Percentiles rank a stretch among this genome's conserved stretches.
Evolutionary conservation across 2,797 vertebrate species (phyloP).

Genomic region (Falco biarmicus): DNA sequence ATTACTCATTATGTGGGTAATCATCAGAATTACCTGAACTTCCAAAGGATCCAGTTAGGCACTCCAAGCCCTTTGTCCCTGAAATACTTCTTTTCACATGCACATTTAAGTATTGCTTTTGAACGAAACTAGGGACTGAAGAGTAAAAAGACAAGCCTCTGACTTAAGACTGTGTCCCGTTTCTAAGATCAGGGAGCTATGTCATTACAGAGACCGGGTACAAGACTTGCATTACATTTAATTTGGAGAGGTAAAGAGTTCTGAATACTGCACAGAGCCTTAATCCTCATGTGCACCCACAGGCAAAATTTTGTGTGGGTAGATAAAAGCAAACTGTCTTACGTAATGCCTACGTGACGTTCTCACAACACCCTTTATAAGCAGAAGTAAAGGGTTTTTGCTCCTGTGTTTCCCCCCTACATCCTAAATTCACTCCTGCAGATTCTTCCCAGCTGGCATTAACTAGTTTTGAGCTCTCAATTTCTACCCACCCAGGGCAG

Average conservation of each 20-base stretch:
- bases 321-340: constrained; percentile 62
- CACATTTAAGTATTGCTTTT: background rate
- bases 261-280: constrained; percentile 26
- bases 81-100: background rate
- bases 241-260: constrained; percentile 38
- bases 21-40: background rate
- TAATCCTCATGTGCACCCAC: constrained; percentile 60
- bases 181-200: background rate
- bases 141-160: background rate
- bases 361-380: constrained; percentile 23
- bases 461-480: background rate
- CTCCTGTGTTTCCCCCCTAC: background rate
- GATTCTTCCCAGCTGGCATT: constrained; percentile 31
- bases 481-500: background rate
- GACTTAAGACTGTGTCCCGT: background rate
- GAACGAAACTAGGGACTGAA: background rate
- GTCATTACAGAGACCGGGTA: background rate
- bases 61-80: background rate
- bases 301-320: constrained; percentile 65
- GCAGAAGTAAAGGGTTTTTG: constrained; percentile 33
- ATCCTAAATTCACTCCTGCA: background rate
- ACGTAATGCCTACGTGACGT: constrained; percentile 64
- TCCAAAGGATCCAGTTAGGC: background rate
- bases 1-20: background rate
- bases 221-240: constrained; percentile 30